These are phyloP conservation scores for Globia sparganii DNA, from an alignment of 2,888 invertebrate species.

Conservation along the genomic window DNA sequence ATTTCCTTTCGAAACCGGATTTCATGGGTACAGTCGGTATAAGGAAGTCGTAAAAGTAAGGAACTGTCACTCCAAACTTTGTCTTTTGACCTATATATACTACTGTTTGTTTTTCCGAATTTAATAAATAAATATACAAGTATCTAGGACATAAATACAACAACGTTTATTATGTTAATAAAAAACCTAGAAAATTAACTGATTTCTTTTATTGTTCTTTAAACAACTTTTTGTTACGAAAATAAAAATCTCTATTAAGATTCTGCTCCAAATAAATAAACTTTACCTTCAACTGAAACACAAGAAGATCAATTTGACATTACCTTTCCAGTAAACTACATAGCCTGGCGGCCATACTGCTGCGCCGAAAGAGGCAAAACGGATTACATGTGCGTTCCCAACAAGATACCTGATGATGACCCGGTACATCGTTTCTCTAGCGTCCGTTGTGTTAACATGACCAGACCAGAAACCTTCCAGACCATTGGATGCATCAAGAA, in stretches of 20 bases:
- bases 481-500: conserved; percentile 72
- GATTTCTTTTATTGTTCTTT: too few species aligned
- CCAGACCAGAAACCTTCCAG: conserved; percentile 75
- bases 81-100: too few species aligned
- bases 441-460: conserved; percentile 75
- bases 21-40: neutral
- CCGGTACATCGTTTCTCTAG: conserved; percentile 77
- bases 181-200: neutral
- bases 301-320: neutral
- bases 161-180: neutral
- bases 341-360: conserved; percentile 75
- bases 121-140: too few species aligned
- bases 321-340: conserved; percentile 71
- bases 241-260: neutral
- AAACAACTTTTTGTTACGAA: neutral
- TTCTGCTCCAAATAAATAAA: neutral
- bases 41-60: conserved; percentile 8
- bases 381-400: conserved; percentile 72
- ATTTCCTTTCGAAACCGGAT: conserved; percentile 1
- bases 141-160: too few species aligned
- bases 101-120: too few species aligned
- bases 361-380: conserved; percentile 72
- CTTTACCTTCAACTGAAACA: neutral
- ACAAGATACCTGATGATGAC: conserved; percentile 74
- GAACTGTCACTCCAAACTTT: neutral